Conservation (phyloP, 2,888 invertebrate genomes). For the Elmis aenea region DNA sequence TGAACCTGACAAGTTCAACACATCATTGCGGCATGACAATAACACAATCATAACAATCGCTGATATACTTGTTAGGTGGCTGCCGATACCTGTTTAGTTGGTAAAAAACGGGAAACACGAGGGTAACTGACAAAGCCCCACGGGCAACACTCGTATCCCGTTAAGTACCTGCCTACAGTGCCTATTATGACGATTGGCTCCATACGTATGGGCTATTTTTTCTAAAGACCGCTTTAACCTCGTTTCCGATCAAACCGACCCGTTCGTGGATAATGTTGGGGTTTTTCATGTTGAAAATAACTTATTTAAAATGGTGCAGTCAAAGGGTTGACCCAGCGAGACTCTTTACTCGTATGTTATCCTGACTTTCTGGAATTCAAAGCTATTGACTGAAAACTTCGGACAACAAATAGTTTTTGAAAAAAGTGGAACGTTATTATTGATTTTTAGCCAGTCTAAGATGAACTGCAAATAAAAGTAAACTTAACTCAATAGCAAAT, state of each 20-base stretch:
- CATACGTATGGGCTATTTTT: slow-evolving; percentile 11
- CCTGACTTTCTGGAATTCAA: too few species aligned
- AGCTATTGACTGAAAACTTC: too few species aligned
- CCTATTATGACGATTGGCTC: slow-evolving; percentile 30
- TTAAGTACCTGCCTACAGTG: slow-evolving; percentile 37
- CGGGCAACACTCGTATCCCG: slow-evolving; percentile 29
- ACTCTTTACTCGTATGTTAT: too few species aligned
- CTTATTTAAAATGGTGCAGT: too few species aligned
- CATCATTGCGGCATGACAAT: slow-evolving; percentile 21
- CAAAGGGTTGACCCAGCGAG: too few species aligned
- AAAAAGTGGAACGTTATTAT: too few species aligned
- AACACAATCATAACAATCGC: slow-evolving; percentile 25
- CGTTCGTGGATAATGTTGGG: slow-evolving; percentile 14
- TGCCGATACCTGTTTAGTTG: slow-evolving; percentile 31
- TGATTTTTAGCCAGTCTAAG: too few species aligned
- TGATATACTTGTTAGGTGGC: slow-evolving; percentile 30
- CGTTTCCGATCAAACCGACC: slow-evolving; percentile 11
- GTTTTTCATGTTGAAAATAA: too few species aligned
- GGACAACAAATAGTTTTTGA: too few species aligned
- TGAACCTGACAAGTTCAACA: slow-evolving; percentile 25
- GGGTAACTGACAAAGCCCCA: slow-evolving; percentile 27
- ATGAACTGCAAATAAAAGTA: too few species aligned
- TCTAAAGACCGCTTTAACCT: slow-evolving; percentile 6
- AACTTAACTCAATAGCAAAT: too few species aligned
- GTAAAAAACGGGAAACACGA: slow-evolving; percentile 34